These are phyloP conservation scores for Athalia circularis DNA, from an alignment of 2,888 invertebrate species.

Conservation along the genomic window DNA sequence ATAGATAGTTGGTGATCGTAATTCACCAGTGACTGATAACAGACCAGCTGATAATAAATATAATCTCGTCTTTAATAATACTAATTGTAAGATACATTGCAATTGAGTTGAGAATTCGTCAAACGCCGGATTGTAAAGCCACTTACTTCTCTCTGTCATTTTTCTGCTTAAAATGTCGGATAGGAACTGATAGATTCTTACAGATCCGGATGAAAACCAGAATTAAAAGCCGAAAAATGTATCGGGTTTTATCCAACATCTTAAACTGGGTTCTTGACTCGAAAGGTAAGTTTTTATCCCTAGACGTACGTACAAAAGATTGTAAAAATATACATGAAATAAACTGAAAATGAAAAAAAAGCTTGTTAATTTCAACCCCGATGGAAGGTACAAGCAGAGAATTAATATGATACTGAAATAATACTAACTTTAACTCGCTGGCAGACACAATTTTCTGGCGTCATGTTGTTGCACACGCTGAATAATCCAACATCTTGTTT, in stretches of 20 bases:
- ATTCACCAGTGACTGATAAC: constrained; percentile 35
- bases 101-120: constrained; percentile 10
- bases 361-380: neutral
- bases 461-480: too few species aligned
- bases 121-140: neutral
- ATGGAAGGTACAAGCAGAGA: constrained; percentile 10
- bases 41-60: constrained; percentile 47
- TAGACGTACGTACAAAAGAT: constrained; percentile 19
- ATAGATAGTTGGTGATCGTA: neutral
- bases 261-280: too few species aligned
- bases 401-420: constrained; percentile 17
- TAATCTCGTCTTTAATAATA: constrained; percentile 32
- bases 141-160: neutral
- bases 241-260: too few species aligned
- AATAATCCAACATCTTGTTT: too few species aligned
- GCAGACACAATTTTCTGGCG: neutral
- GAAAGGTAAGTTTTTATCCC: neutral
- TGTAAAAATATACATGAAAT: constrained; percentile 32
- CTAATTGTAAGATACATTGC: constrained; percentile 11
- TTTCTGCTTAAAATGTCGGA: neutral
- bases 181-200: too few species aligned
- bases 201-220: too few species aligned
- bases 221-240: too few species aligned
- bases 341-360: constrained; percentile 3
- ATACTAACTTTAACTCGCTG: neutral